phyloP scores from a whole-genome alignment of 2,888 invertebrate species.

The Leucophora obtusa region DNA sequence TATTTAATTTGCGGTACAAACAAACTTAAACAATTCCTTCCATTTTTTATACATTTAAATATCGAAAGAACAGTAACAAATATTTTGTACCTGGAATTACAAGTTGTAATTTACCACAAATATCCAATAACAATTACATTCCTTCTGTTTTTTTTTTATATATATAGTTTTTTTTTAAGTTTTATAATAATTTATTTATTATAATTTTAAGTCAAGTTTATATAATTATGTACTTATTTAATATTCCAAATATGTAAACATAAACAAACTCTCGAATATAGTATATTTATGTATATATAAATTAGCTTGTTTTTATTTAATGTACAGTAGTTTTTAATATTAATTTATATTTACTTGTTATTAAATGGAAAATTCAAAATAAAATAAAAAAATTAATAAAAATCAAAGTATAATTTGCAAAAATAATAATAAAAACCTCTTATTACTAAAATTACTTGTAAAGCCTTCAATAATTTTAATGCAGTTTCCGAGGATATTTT shows the following conservation, averaged over 20 bases:
- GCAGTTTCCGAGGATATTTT: too few relatives aligned
- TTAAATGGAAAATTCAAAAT: constrained; percentile 45
- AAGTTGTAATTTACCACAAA: constrained; percentile 33
- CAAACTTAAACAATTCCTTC: neutral
- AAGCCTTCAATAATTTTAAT: too few relatives aligned
- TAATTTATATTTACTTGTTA: constrained; percentile 57
- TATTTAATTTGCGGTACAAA: neutral
- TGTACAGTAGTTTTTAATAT: constrained; percentile 50
- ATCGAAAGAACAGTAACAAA: constrained; percentile 42
- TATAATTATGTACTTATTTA: constrained; percentile 1
- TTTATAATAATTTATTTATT: constrained; percentile 49
- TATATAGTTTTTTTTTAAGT: constrained; percentile 12
- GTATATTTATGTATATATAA: constrained; percentile 16
- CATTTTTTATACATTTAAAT: neutral
- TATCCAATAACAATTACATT: constrained; percentile 43
- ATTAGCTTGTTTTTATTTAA: constrained; percentile 19
- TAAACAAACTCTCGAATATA: constrained; percentile 48
- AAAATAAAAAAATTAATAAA: constrained; percentile 33
- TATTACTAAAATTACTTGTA: neutral
- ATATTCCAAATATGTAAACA: constrained; percentile 4
- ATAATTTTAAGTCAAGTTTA: constrained; percentile 34
- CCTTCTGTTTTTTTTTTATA: constrained; percentile 40
- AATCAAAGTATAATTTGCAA: constrained; percentile 42
- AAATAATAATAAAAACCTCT: neutral
- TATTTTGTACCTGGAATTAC: constrained; percentile 57